Conservation (phyloP, 2,113 vertebrate genomes). For the Leucosticte australis region DNA sequence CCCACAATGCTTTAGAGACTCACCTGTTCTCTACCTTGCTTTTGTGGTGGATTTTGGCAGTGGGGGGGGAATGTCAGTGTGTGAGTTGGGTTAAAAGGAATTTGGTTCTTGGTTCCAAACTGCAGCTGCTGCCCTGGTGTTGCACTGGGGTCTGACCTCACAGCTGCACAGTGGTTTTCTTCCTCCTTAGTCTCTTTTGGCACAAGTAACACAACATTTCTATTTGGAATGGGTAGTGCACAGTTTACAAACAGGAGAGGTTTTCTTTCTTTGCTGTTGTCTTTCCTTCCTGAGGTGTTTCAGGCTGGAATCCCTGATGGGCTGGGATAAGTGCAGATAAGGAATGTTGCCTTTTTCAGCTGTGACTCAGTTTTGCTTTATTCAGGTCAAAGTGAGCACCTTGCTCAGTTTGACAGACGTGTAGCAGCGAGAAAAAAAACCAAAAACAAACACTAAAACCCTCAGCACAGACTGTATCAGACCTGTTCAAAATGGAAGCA, state of each 20-base stretch:
- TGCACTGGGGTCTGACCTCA: not conserved
- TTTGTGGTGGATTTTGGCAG: not conserved
- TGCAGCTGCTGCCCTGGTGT: not conserved
- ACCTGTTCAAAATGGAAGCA: not conserved
- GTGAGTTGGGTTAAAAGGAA: not conserved
- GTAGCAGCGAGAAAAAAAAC: not conserved
- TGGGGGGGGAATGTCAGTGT: not conserved
- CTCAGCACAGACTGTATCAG: not conserved
- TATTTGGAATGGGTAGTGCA: not conserved
- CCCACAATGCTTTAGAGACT: not conserved
- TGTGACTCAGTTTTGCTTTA: not conserved
- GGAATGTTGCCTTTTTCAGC: not conserved
- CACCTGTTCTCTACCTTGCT: not conserved
- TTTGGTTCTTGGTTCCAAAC: not conserved
- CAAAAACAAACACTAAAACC: not conserved
- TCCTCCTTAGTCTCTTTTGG: not conserved
- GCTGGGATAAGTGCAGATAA: not conserved
- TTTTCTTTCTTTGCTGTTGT: not conserved
- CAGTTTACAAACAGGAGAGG: not conserved
- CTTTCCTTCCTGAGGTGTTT: not conserved
- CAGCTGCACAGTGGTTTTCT: rapidly evolving
- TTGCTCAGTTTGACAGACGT: not conserved
- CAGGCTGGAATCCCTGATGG: not conserved
- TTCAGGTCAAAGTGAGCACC: not conserved
- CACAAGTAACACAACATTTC: not conserved